Evolutionary conservation across 2,888 invertebrate genomes (phyloP), one percentile per base, ranked within the genome.

Genomic region (Merodon equestris): DNA sequence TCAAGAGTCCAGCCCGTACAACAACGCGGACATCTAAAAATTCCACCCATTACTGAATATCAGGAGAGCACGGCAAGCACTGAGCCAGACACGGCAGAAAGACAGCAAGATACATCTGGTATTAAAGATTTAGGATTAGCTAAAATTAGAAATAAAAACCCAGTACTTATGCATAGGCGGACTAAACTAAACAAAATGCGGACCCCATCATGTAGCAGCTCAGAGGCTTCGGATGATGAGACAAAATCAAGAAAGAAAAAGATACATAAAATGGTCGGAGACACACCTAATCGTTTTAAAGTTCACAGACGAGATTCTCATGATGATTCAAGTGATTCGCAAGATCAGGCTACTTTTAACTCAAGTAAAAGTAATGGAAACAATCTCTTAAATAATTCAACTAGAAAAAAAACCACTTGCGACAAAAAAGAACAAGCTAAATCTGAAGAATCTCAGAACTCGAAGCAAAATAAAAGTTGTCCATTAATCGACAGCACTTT

Each of bases 131-230:
- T 88, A 18, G 88, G 87, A 75, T 87, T 87, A 63, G 85, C 86
- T 64, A 87, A 88, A 61, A 81, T 87, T 10, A 86, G 87, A 56
- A 86, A 85, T 82, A 88, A 87, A 82, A 88, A 87, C 83, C 85
- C 87, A 15, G 87, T 87, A 68, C 79, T 87, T 36, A 87, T 86
- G 56, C 92, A 93, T 84, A 90, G 93, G 38, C 91, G 93, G 56
- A 91, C 92, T 77, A 94, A 94, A 87, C 91, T 93, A 83, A 93
- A 93, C 83, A 94, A 94, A 86, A 91, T 92, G 10, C 90, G 94
- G 42, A 94, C 94, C n/a, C 95, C 96, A 5, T 97, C 97, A 60
- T 97, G 97, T 86, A 97, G 97, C 84, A 97, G 97, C 58, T 97
- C 97, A 0, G 97, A 98, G 88, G 95, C 97, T 5, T 97, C 97